Conservation (phyloP, 2,797 vertebrate species). For the Dallia pectoralis region DNA sequence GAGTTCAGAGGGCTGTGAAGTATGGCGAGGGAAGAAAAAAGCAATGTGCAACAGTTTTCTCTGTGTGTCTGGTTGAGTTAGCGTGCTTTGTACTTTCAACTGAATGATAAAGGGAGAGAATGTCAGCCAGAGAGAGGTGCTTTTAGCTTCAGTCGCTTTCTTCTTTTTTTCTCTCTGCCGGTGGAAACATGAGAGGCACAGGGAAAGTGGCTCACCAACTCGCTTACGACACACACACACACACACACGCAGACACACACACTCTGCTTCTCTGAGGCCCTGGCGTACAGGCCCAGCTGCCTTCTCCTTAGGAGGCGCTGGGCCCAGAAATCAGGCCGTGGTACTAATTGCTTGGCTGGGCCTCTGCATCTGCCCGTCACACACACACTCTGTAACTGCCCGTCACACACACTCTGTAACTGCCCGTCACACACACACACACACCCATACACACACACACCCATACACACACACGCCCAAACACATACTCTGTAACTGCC, state of each 20-base stretch:
- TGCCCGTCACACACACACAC: no score
- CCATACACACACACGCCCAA: no score
- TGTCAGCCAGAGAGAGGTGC: slow-evolving; percentile 40
- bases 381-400: slow-evolving; percentile 71
- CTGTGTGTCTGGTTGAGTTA: slow-evolving; percentile 40
- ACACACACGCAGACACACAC: slow-evolving; percentile 6
- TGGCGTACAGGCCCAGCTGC: slow-evolving; percentile 68
- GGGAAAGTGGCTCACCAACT: slow-evolving; percentile 31
- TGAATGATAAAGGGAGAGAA: slow-evolving; percentile 42
- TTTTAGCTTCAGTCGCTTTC: slow-evolving; percentile 35
- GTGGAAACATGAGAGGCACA: slow-evolving; percentile 43
- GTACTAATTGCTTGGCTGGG: slow-evolving; percentile 77
- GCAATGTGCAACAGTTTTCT: slow-evolving; percentile 35
- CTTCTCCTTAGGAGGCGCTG: slow-evolving; percentile 50
- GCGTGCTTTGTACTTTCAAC: slow-evolving; percentile 48
- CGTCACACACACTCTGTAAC: slow-evolving; percentile 52
- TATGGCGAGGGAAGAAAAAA: not conserved
- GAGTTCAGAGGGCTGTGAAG: slow-evolving; percentile 21
- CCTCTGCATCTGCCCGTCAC: slow-evolving; percentile 73
- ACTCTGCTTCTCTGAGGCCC: slow-evolving; percentile 41
- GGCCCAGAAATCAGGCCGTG: slow-evolving; percentile 70
- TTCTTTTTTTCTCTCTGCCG: slow-evolving; percentile 28
- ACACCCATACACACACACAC: no score
- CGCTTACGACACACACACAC: slow-evolving; percentile 17
- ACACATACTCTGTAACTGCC: no score